A percentile compares a stretch with the other conserved stretches of the same genome.
Evolutionary conservation across 2,888 invertebrate species (phyloP).

Genomic region (Ormia ochracea): DNA sequence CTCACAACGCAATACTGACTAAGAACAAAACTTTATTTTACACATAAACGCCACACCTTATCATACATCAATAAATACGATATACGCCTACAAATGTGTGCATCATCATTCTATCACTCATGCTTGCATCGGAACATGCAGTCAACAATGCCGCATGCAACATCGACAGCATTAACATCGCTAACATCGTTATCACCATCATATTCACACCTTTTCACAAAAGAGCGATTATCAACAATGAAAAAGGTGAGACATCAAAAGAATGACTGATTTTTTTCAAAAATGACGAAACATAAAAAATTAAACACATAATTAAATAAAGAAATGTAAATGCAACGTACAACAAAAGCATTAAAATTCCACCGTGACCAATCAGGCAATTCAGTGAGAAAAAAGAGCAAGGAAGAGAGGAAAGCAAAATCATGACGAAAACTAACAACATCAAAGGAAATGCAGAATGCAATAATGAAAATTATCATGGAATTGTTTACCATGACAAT

Average conservation of each 20-base stretch:
- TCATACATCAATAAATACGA: slow-evolving; percentile 57
- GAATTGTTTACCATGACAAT: slow-evolving; percentile 51
- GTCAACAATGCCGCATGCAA: background rate
- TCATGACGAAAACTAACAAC: background rate
- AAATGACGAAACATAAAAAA: slow-evolving; percentile 42
- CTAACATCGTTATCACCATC: slow-evolving; percentile 26
- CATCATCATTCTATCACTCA: slow-evolving; percentile 24
- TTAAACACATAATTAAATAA: slow-evolving; percentile 20
- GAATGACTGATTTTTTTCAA: background rate
- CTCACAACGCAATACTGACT: background rate
- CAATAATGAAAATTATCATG: slow-evolving; percentile 38
- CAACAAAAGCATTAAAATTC: slow-evolving; percentile 50
- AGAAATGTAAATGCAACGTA: too few species aligned
- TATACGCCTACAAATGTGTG: slow-evolving; percentile 52
- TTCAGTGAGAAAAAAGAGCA: slow-evolving; percentile 17
- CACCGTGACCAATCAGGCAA: slow-evolving; percentile 51
- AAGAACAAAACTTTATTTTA: slow-evolving; percentile 13
- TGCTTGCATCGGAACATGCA: slow-evolving; percentile 28
- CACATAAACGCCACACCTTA: slow-evolving; percentile 52
- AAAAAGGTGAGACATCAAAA: background rate
- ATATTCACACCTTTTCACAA: slow-evolving; percentile 52
- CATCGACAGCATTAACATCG: slow-evolving; percentile 13
- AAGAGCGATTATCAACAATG: background rate
- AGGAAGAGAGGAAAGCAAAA: slow-evolving; percentile 20
- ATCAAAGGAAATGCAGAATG: slow-evolving; percentile 2